These are phyloP conservation scores for Sisor rabdophorus DNA, from an alignment of 2,113 vertebrate genomes.

Conservation along the genomic window DNA sequence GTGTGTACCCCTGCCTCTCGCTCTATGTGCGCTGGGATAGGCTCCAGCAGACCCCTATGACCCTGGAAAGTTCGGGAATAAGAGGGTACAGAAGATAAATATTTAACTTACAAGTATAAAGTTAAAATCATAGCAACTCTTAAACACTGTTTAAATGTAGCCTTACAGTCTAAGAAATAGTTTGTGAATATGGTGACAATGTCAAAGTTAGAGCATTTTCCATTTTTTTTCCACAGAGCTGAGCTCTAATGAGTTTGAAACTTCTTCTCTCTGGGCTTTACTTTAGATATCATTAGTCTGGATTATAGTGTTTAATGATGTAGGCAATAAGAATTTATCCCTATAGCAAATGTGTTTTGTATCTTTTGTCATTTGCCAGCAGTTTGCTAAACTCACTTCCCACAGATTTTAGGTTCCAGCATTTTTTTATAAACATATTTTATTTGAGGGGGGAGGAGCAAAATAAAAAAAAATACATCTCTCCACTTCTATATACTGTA, in stretches of 20 bases:
- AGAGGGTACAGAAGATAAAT: too few species aligned
- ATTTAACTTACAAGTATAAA: too few species aligned
- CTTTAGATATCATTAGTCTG: conserved; percentile 30
- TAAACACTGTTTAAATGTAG: background rate
- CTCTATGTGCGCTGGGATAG: too few species aligned
- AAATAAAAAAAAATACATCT: too few species aligned
- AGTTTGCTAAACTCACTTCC: background rate
- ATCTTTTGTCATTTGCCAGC: conserved; percentile 22
- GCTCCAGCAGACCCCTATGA: too few species aligned
- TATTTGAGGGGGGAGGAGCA: too few species aligned
- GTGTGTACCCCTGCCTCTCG: too few species aligned
- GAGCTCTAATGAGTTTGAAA: conserved; percentile 18
- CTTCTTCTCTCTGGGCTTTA: conserved; percentile 4
- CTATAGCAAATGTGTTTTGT: conserved; percentile 16
- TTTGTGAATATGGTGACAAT: background rate
- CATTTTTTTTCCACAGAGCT: conserved; percentile 25
- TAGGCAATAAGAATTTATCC: conserved; percentile 18
- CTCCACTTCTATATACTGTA: too few species aligned
- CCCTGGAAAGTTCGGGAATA: too few species aligned
- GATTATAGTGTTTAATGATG: conserved; percentile 37
- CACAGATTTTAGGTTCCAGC: background rate
- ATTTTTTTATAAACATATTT: too few species aligned
- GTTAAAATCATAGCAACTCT: too few species aligned
- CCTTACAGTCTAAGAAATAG: background rate
- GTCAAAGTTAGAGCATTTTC: background rate